These are phyloP conservation scores for Rhombomys opimus DNA, from an alignment of 2,113 vertebrate species.

Conservation along the genomic window DNA sequence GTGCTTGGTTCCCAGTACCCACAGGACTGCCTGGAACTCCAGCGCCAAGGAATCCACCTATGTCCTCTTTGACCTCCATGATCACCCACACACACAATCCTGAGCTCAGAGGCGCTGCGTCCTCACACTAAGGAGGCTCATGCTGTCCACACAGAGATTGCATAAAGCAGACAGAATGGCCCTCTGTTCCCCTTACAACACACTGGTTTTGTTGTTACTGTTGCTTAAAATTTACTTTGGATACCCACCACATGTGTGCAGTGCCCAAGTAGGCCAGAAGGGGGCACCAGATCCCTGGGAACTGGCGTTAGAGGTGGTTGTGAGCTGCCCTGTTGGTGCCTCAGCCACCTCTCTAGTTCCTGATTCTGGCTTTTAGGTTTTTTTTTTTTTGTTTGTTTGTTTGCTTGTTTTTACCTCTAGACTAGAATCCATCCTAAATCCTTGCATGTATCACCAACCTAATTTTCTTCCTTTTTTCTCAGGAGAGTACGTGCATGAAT, in stretches of 20 bases:
- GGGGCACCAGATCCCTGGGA: background rate
- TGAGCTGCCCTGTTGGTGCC: background rate
- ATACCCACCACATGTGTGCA: background rate
- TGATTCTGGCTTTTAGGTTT: background rate
- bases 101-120: background rate
- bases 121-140: background rate
- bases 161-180: background rate
- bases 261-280: background rate
- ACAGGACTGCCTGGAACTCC: background rate
- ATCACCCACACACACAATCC: background rate
- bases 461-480: background rate
- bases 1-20: background rate
- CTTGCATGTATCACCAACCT: background rate
- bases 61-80: background rate
- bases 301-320: background rate
- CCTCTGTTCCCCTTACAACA: background rate
- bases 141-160: background rate
- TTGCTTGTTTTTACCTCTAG: background rate
- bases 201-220: background rate
- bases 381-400: too few species aligned
- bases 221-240: background rate
- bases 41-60: background rate
- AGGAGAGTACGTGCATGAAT: background rate
- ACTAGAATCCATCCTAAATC: background rate
- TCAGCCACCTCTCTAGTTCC: background rate